Evolutionary conservation across 2,888 invertebrate genomes (phyloP).

Genomic region (Leptinotarsa haldemani): DNA sequence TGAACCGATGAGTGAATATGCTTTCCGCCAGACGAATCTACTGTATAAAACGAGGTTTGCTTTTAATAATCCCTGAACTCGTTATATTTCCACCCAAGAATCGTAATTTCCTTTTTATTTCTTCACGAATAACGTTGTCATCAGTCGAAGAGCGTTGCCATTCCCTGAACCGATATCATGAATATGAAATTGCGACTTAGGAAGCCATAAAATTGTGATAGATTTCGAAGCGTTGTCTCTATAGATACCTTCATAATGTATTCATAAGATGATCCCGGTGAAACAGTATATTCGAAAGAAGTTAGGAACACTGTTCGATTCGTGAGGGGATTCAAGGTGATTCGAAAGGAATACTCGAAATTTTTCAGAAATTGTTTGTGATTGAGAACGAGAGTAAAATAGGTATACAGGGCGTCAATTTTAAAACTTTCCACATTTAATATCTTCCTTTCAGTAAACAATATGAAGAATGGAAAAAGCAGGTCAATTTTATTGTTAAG

Average conservation of each 20-base stretch:
- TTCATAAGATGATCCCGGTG: conserved; percentile 32
- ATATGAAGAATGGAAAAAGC: no score
- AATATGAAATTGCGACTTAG: conserved; percentile 41
- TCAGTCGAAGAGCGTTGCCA: conserved; percentile 18
- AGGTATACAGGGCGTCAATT: no score
- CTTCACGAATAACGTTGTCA: conserved; percentile 11
- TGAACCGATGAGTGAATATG: background rate
- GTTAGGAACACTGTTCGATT: background rate
- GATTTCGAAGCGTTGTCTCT: conserved; percentile 37
- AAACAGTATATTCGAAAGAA: conserved; percentile 18
- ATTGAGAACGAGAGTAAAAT: no score
- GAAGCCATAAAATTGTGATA: conserved; percentile 37
- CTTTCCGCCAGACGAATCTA: background rate
- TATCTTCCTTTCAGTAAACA: no score
- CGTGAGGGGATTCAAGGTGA: background rate
- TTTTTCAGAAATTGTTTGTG: no score
- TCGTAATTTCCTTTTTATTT: conserved; percentile 19
- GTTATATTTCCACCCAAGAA: conserved; percentile 3
- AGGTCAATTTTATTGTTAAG: no score
- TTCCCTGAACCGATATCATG: conserved; percentile 29
- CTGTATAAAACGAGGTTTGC: background rate
- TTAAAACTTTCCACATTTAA: no score
- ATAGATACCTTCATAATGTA: conserved; percentile 35
- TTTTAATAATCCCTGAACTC: conserved; percentile 9
- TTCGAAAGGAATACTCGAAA: background rate